These are phyloP conservation scores for Furnarius figulus DNA, from an alignment of 2,113 vertebrate species.

Conservation along the genomic window DNA sequence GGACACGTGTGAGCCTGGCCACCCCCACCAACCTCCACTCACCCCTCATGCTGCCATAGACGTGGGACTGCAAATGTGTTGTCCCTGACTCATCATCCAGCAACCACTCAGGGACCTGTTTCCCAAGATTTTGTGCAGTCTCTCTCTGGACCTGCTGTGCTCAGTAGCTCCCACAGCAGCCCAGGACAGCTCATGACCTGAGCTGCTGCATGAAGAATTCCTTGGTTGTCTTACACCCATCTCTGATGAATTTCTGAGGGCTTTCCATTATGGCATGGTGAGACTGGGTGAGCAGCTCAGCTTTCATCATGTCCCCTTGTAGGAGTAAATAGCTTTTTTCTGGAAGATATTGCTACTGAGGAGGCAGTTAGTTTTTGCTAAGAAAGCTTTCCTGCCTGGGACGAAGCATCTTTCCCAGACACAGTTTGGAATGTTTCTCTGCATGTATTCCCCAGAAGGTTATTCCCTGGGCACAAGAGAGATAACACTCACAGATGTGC, in stretches of 20 bases:
- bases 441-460: too few relatives aligned
- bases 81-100: not conserved
- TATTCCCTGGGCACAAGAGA: too few relatives aligned
- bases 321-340: too few relatives aligned
- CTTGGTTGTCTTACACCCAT: not conserved
- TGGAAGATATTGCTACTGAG: too few relatives aligned
- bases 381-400: too few relatives aligned
- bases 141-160: not conserved
- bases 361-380: too few relatives aligned
- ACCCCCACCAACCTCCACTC: too few relatives aligned
- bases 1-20: too few relatives aligned
- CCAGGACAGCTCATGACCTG: not conserved
- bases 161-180: not conserved
- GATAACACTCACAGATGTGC: too few relatives aligned
- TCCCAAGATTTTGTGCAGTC: not conserved
- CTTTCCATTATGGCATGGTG: not conserved
- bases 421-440: too few relatives aligned
- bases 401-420: too few relatives aligned
- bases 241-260: not conserved
- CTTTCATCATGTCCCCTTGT: not conserved
- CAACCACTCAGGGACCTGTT: accelerated
- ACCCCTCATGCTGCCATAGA: not conserved
- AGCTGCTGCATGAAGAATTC: not conserved
- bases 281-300: not conserved
- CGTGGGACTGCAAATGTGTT: not conserved